A percentile compares a stretch with the other conserved stretches of the same genome.
Conservation (phyloP, 2,113 vertebrate species). For the Chloropsis hardwickii region DNA sequence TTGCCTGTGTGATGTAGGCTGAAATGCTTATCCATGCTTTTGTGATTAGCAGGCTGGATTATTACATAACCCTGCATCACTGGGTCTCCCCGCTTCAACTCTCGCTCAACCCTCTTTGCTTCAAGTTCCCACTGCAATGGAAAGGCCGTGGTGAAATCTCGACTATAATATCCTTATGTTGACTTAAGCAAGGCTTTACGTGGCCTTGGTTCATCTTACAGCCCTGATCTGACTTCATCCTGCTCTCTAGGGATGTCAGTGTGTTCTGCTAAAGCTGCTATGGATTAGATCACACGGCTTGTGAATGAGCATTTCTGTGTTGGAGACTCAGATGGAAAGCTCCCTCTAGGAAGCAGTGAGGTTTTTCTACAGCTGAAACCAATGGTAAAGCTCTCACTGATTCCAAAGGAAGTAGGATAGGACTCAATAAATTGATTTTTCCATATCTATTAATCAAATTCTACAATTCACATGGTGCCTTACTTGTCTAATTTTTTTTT, state of each 20-base stretch:
- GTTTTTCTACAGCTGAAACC: neutral
- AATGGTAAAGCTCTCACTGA: neutral
- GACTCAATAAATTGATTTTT: neutral
- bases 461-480: neutral
- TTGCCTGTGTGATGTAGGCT: neutral
- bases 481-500: neutral
- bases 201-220: slow-evolving; percentile 45
- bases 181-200: slow-evolving; percentile 53
- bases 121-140: slow-evolving; percentile 16
- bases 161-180: slow-evolving; percentile 66
- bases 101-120: slow-evolving; percentile 34
- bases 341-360: neutral
- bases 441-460: neutral
- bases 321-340: slow-evolving; percentile 25
- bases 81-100: neutral
- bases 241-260: slow-evolving; percentile 14
- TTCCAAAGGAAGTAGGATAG: neutral
- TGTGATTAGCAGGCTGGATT: slow-evolving; percentile 66
- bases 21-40: slow-evolving; percentile 69
- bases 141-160: slow-evolving; percentile 23
- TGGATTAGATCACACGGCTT: slow-evolving; percentile 30
- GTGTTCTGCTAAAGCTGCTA: slow-evolving; percentile 48
- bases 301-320: slow-evolving; percentile 2
- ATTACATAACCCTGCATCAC: slow-evolving; percentile 51
- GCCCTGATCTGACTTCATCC: slow-evolving; percentile 60